Evolutionary conservation across 1,140 invertebrate species (phyloP), one percentile per base, ranked within the genome.

Genomic region (Thereuonema tuberculata): DNA sequence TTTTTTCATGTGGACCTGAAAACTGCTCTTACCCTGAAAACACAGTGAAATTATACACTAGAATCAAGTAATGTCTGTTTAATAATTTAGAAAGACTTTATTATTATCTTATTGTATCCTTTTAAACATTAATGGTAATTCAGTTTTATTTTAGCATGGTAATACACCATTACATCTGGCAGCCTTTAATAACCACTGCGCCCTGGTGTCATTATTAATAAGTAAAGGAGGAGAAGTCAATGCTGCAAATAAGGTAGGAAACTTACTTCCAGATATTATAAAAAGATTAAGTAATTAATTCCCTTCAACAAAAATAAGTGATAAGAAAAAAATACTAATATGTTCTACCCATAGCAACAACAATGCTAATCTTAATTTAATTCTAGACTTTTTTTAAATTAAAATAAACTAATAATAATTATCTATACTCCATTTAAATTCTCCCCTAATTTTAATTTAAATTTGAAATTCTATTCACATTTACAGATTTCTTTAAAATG

Each of bases 91-190:
- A n/a, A n/a, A n/a, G n/a, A n/a, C n/a, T n/a, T n/a, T n/a, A n/a
- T n/a, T n/a, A n/a, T n/a, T n/a, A n/a, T n/a, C n/a, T n/a, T n/a
- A n/a, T n/a, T n/a, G n/a, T n/a, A n/a, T n/a, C n/a, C n/a, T n/a
- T n/a, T n/a, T n/a, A n/a, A n/a, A n/a, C n/a, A n/a, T n/a, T n/a
- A n/a, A n/a, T n/a, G n/a, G n/a, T n/a, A n/a, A n/a, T n/a, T n/a
- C n/a, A n/a, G 3, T 24, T 55, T 25, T 55, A 9, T 55, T 55
- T 14, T 70, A 87, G 86, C 79, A 81, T 67, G 85, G 85, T 1
- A 86, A 85, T 62, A 83, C 84, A 20, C 78, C 86, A 1, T 71
- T 89, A n/a, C 86, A 89, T 70, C 72, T 86, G 47, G 84, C 86
- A 23, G 85, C 83, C 54, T 78, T 82, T 58, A 80, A 80, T 1